These are phyloP conservation scores for Leptobrachium ailaonicum DNA, from an alignment of 2,113 vertebrate species.

Conservation along the genomic window DNA sequence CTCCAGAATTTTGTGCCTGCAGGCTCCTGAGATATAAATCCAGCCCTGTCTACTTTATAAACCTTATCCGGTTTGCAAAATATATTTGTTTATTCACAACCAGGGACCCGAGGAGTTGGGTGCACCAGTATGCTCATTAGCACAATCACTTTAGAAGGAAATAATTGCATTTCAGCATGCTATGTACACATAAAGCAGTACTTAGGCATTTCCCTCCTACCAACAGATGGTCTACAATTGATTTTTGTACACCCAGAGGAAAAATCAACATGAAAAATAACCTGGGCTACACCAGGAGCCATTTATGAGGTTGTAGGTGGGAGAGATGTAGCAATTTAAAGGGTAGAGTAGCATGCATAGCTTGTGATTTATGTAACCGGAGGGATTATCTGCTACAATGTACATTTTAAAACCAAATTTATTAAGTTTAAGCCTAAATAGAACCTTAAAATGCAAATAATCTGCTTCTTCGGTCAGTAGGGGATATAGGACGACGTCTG, in stretches of 20 bases:
- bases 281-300: slow-evolving; percentile 44
- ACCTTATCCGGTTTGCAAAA: background rate
- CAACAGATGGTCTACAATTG: slow-evolving; percentile 47
- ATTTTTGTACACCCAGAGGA: slow-evolving; percentile 44
- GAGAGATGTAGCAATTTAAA: slow-evolving; percentile 39
- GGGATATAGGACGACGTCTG: no score
- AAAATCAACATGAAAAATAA: slow-evolving; percentile 37
- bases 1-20: no score
- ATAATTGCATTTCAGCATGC: slow-evolving; percentile 11
- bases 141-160: slow-evolving; percentile 8
- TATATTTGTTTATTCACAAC: background rate
- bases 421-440: no score
- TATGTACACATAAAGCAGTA: slow-evolving; percentile 22
- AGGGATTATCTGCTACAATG: no score
- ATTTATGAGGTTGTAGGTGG: slow-evolving; percentile 54
- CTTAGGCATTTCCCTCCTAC: slow-evolving; percentile 23
- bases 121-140: background rate
- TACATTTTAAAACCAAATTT: no score
- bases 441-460: no score
- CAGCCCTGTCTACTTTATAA: background rate
- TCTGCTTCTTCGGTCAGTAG: no score
- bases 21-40: no score
- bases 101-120: background rate
- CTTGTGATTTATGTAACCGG: slow-evolving; percentile 4
- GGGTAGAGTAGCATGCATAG: background rate